phyloP scores from a whole-genome alignment of 1,140 invertebrate genomes.

The Sitodiplosis mosellana region DNA sequence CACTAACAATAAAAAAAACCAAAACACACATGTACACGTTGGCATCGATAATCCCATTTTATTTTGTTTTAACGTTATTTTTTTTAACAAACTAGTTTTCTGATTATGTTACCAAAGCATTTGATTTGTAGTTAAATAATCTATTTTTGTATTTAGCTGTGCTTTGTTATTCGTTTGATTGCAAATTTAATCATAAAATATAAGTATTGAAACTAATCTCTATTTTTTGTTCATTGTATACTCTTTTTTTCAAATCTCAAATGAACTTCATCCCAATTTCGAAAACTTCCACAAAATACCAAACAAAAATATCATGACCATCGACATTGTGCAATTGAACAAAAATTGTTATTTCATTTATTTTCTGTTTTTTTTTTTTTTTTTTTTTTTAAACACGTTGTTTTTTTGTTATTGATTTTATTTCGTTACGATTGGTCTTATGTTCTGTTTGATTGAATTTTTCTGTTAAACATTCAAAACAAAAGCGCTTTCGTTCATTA shows the following conservation, averaged over 20 bases:
- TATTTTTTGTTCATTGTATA: conserved; percentile 5
- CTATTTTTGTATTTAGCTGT: not conserved
- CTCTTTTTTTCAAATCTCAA: not conserved
- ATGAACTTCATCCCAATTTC: not conserved
- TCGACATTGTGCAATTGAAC: too few relatives aligned
- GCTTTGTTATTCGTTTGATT: not conserved
- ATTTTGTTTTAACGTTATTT: not conserved
- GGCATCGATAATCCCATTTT: not conserved
- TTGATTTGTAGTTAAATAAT: conserved; percentile 1
- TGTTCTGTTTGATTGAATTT: not conserved
- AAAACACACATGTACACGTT: too few relatives aligned
- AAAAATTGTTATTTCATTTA: conserved; percentile 3
- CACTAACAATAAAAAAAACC: too few relatives aligned
- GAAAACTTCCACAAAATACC: too few relatives aligned
- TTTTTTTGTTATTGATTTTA: conserved; percentile 1
- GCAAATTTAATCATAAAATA: conserved; percentile 1
- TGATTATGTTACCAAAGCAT: not conserved
- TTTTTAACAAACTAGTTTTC: not conserved
- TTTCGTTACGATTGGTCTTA: conserved; percentile 3
- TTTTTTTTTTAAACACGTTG: conserved; percentile 1
- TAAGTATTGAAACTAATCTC: not conserved
- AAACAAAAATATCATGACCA: too few relatives aligned
- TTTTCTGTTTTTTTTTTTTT: not conserved
- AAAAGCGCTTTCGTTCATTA: conserved; percentile 34
- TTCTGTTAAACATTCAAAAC: conserved; percentile 10